Conservation (phyloP, 2,888 invertebrate species). For the Epinotia brunnichana region DNA sequence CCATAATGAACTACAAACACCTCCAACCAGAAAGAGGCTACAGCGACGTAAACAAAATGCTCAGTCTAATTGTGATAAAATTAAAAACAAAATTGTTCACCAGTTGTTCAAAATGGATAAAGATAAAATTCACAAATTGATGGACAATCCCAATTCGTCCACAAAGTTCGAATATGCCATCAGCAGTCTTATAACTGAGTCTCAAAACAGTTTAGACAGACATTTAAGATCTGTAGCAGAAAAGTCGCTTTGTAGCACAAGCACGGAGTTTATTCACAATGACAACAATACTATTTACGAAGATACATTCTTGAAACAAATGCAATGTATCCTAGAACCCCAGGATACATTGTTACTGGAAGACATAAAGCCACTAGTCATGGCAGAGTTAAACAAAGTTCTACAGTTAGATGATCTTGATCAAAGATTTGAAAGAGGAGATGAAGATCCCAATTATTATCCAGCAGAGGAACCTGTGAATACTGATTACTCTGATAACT, state of each 20-base stretch:
- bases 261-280: conserved; percentile 81
- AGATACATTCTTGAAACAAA: conserved; percentile 89
- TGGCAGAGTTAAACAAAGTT: conserved; percentile 84
- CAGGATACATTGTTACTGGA: conserved; percentile 82
- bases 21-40: conserved; percentile 60
- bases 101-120: conserved; percentile 81
- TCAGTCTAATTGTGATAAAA: conserved; percentile 72
- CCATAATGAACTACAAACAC: conserved; percentile 57
- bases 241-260: conserved; percentile 71
- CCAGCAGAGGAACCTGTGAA: conserved; percentile 49
- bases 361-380: conserved; percentile 84
- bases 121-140: conserved; percentile 76
- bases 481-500: conserved; percentile 24
- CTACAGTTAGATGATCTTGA: conserved; percentile 75
- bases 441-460: conserved; percentile 49
- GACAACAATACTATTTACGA: conserved; percentile 87
- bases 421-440: conserved; percentile 55
- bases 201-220: conserved; percentile 76
- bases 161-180: conserved; percentile 81
- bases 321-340: conserved; percentile 84
- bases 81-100: conserved; percentile 78
- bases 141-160: conserved; percentile 79
- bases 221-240: conserved; percentile 78
- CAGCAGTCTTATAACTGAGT: conserved; percentile 78
- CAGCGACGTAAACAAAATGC: conserved; percentile 59